Evolutionary conservation across 1,140 invertebrate genomes (phyloP).

Genomic region (Drosophila novamexicana): DNA sequence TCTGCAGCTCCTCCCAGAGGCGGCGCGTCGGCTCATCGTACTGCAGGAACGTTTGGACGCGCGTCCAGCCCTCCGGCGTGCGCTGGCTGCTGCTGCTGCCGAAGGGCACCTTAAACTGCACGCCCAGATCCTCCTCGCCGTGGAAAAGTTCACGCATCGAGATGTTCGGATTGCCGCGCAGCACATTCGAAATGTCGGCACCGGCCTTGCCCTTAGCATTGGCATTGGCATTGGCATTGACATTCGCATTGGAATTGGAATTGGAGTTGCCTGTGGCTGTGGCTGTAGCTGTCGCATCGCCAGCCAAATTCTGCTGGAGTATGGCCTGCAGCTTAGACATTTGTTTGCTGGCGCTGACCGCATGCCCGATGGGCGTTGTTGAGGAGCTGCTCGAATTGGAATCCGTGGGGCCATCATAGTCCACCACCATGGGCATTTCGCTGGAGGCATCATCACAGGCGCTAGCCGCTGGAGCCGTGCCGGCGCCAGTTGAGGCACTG

Average conservation of each 20-base stretch:
- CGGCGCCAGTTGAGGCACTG: constrained; percentile 69
- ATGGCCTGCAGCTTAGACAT: constrained; percentile 80
- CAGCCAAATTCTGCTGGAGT: constrained; percentile 67
- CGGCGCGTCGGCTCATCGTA: constrained; percentile 92
- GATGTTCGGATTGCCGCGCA: constrained; percentile 91
- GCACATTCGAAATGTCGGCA: constrained; percentile 83
- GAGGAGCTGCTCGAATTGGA: constrained; percentile 73
- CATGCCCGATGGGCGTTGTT: constrained; percentile 32
- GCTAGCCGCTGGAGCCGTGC: constrained; percentile 3
- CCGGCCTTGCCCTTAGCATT: constrained; percentile 24
- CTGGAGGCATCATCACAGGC: constrained; percentile 26
- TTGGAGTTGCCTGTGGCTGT: neutral
- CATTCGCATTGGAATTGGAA: constrained; percentile 6
- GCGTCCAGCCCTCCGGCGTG: constrained; percentile 92
- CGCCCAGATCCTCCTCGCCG: constrained; percentile 91
- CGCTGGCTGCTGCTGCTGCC: constrained; percentile 78
- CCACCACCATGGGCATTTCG: constrained; percentile 63
- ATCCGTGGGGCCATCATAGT: constrained; percentile 70
- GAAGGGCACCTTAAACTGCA: constrained; percentile 87
- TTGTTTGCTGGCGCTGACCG: constrained; percentile 46
- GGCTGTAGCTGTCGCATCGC: constrained; percentile 1
- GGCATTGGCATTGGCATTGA: neutral
- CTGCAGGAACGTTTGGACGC: constrained; percentile 90
- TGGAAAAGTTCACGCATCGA: constrained; percentile 92
- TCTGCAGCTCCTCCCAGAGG: constrained; percentile 91